Evolutionary conservation across 2,797 vertebrate genomes (phyloP), one percentile per base, ranked within the genome.

Genomic region (Gymnodraco acuticeps): DNA sequence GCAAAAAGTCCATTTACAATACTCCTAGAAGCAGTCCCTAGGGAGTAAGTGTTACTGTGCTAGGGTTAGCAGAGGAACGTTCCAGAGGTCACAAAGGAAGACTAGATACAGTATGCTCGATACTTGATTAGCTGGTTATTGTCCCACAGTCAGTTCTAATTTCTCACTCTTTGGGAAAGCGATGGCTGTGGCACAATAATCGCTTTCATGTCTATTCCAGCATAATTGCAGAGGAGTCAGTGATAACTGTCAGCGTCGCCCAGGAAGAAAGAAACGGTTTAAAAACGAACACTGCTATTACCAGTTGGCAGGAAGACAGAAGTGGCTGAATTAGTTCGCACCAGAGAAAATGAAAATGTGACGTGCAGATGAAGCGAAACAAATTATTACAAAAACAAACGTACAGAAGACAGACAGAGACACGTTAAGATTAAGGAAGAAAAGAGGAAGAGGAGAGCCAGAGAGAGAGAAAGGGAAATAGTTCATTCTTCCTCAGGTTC

Each of bases 281-380:
- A 86, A 27, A 87, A 78, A 70, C 45, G 33, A 84, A 77, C 63
- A 62, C 58, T n/a, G 72, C 70, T 82, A 81, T 84, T 78, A 88
- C 81, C 86, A 71, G 76, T 67, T 76, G 69, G 75, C 75, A 80
- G 43, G 45, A 77, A 69, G 75, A 82, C 70, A 17, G 58, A 72
- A 54, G n/a, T 1, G 68, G 56, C 52, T 50, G 78, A 88, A 86
- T 82, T 64, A 81, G 77, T 74, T 85, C 38, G 51, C 41, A 53
- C n/a, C 45, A 23, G 45, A 50, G 70, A 47, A 70, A 83, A 78
- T 75, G 71, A 77, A 80, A 87, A 55, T 59, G 65, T 41, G 60
- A 70, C 65, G 10, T 1, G 65, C 23, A 47, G 77, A 75, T 41
- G 38, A 55, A 66, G 27, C 48, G 58, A 78, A 76, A 56, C 64